Evolutionary conservation across 2,797 vertebrate genomes (phyloP), one percentile per base, ranked within the genome.

Genomic region (Schizopygopsis pylzovi): DNA sequence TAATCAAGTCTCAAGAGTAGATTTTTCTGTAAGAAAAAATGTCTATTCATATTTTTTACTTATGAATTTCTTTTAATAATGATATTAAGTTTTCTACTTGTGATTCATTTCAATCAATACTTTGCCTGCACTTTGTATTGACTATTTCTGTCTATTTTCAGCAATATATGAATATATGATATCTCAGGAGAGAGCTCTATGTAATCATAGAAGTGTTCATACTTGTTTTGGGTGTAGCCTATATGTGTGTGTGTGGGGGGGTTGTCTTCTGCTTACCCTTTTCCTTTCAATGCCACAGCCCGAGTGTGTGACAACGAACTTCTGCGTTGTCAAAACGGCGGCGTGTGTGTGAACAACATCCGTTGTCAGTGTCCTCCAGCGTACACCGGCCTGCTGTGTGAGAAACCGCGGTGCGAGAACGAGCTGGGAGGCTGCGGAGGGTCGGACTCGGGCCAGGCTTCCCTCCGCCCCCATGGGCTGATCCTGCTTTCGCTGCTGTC

Each of bases 231-330:
- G 68, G 43, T 88, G 49, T 84, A 78, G 67, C 59, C 15, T 65
- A 65, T 65, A 65, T n/a, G 1, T 59, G 18, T 67, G 28, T 67
- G 63, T 67, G 28, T 8, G 63, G 61, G 71, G 65, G 65, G 71
- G 52, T 79, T 70, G 10, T 85, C 41, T 78, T 86, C 33, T 70
- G 85, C 90, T 93, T 86, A 92, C 87, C 73, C 59, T 92, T 91
- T 88, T 85, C 90, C 77, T 89, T 71, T 89, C 86, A 89, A 86
- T 82, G 78, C 91, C 90, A 86, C 96, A 99, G 98, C 97, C 45
- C 97, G 96, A 3, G 97, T 99, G 71, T 99, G 98, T 13, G 97
- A 99, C 95, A 97, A 99, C 1, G 97, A 99, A 49, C 95, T 99
- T 9, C 96, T 95, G 92, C 98, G 97, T 85, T 99, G 98, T 93